Evolutionary conservation across 2,113 vertebrate species (phyloP).

Genomic region (Eolophus roseicapilla): DNA sequence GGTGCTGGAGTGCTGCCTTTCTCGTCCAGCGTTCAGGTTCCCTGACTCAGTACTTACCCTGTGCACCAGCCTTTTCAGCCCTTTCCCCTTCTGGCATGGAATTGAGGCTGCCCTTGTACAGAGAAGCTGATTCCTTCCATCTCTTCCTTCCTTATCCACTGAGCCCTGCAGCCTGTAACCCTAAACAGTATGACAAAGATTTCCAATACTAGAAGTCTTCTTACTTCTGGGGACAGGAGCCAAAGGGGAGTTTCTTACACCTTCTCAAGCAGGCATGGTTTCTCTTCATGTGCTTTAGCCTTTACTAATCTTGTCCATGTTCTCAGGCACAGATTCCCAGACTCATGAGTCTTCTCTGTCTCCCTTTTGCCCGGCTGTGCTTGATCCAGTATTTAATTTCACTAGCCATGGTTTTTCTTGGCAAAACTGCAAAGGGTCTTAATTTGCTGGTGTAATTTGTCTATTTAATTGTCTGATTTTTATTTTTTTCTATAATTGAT

Average conservation of each 20-base stretch:
- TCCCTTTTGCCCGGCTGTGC: not conserved
- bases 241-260: not conserved
- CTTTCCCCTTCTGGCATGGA: not conserved
- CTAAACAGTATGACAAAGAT: not conserved
- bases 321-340: not conserved
- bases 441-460: not conserved
- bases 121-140: not conserved
- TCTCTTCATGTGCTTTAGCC: not conserved
- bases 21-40: not conserved
- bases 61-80: not conserved
- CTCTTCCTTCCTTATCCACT: not conserved
- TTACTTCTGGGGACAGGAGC: not conserved
- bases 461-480: not conserved
- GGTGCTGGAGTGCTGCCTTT: not conserved
- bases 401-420: not conserved
- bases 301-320: not conserved
- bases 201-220: not conserved
- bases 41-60: not conserved
- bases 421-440: not conserved
- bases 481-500: not conserved
- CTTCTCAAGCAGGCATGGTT: not conserved
- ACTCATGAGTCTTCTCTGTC: not conserved
- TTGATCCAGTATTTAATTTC: conserved; percentile 6
- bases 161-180: not conserved
- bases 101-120: not conserved